A percentile compares a stretch with the other conserved stretches of the same genome.
These are phyloP conservation scores for Otolemur crassicaudatus DNA, from an alignment of 2,797 vertebrate species.

Conservation along the genomic window DNA sequence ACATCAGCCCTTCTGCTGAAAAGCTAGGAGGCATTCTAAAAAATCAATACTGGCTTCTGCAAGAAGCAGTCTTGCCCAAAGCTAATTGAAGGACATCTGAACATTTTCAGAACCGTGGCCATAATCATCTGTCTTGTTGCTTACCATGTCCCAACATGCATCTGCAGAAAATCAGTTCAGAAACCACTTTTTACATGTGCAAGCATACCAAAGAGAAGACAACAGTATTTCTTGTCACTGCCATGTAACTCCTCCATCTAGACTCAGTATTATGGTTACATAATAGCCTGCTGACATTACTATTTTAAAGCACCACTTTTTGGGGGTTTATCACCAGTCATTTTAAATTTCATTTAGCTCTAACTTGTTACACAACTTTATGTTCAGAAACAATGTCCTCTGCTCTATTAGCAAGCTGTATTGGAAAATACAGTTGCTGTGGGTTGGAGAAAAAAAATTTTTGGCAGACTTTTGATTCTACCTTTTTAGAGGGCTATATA, in stretches of 20 bases:
- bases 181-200: conserved; percentile 49
- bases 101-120: conserved; percentile 47
- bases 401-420: conserved; percentile 51
- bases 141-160: conserved; percentile 10
- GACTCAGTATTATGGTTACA: conserved; percentile 22
- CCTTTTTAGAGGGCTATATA: not conserved
- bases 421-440: conserved; percentile 32
- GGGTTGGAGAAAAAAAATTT: not conserved
- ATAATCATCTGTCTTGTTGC: conserved; percentile 1
- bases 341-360: conserved; percentile 72
- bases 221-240: not conserved
- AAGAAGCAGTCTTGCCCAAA: conserved; percentile 53
- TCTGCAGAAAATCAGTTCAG: conserved; percentile 41
- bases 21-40: conserved; percentile 41
- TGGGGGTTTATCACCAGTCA: conserved; percentile 55
- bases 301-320: conserved; percentile 66
- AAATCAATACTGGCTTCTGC: conserved; percentile 61
- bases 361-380: conserved; percentile 68
- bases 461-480: conserved; percentile 45
- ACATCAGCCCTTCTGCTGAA: not conserved
- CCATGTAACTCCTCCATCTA: conserved; percentile 24
- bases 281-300: conserved; percentile 67
- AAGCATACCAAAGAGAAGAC: not conserved
- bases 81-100: conserved; percentile 68
- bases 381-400: conserved; percentile 61